Base-by-base conservation (phyloP, 2,113 vertebrate genomes). In the Syngnathus typhle region DNA sequence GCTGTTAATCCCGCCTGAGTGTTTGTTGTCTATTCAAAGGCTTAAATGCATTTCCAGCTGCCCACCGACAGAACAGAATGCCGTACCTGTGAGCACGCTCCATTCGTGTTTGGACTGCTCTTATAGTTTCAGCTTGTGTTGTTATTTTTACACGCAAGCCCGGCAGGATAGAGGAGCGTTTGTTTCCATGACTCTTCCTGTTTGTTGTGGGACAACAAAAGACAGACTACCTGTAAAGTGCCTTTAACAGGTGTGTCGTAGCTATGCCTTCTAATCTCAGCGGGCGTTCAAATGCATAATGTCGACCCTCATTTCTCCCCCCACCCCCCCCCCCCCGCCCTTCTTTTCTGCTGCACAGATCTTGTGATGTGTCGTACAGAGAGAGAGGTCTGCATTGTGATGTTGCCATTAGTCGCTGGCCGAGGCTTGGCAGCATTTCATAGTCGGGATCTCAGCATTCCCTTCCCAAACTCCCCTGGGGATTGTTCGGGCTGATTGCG, bases 371-470 rank as follows among this genome's bases (percentile, higher is more conserved):
- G 32, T 41, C 21, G 7, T 69, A 5, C 36, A 49, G 2, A 0
- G 18, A 44, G 32, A 44, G 32, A 19, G 36, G 15, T 1, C 41
- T 70, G 44, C 60, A n/a, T 59, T 60, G n/a, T 52, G 55, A 69
- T 75, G 18, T 67, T n/a, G 10, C 65, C 15, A 52, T 65, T 58
- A 60, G 67, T 13, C 70, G 51, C 37, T 10, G 7, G 51, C 37
- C 21, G 7, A 72, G 74, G 73, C 13, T 46, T 18, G 49, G 47
- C 49, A 23, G 67, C 18, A 54, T 15, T 60, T 65, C 36, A 46
- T 64, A 16, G 36, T 67, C 65, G 16, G 58, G 59, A 15, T 46
- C 52, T 21, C 37, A 23, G 65, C 58, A 68, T 70, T 74, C 39
- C 71, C 37, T 15, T 36, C 41, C 46, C 2, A n/a, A 21, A 38